Percentiles rank a stretch among this genome's conserved stretches.
Conservation (phyloP, 2,888 invertebrate species). For the Tetheella fluctuosa region DNA sequence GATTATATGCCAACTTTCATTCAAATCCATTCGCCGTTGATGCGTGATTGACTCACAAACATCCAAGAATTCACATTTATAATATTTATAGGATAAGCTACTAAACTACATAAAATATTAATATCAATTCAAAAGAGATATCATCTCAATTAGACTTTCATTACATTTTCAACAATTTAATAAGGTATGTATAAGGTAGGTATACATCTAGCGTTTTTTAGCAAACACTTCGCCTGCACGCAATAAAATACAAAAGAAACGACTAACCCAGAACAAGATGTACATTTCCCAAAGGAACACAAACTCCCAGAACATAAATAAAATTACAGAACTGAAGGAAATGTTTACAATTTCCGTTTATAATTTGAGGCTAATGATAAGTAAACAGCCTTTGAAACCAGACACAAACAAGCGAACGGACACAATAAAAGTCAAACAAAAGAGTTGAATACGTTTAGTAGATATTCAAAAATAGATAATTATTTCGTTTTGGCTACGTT, state of each 20-base stretch:
- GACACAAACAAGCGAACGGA: not conserved
- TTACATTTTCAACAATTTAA: not conserved
- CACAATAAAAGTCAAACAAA: conserved; percentile 4
- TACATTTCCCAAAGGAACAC: conserved; percentile 4
- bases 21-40: too few relatives aligned
- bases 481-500: not conserved
- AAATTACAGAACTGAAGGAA: conserved; percentile 9
- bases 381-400: conserved; percentile 5
- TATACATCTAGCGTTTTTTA: too few relatives aligned
- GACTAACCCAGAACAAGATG: not conserved
- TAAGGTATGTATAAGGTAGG: too few relatives aligned
- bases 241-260: conserved; percentile 4
- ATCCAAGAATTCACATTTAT: too few relatives aligned
- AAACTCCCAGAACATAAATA: conserved; percentile 8
- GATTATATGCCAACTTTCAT: too few relatives aligned
- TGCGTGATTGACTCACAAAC: too few relatives aligned
- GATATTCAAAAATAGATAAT: not conserved
- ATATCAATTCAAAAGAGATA: too few relatives aligned
- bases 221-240: not conserved
- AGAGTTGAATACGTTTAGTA: not conserved
- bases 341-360: not conserved
- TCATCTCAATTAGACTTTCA: not conserved
- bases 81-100: too few relatives aligned
- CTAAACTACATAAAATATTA: too few relatives aligned
- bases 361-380: conserved; percentile 7